Percentiles rank a stretch among this genome's conserved stretches.
These are phyloP conservation scores for Sylvilagus bachmani DNA, from an alignment of 2,113 vertebrate genomes.

Conservation along the genomic window DNA sequence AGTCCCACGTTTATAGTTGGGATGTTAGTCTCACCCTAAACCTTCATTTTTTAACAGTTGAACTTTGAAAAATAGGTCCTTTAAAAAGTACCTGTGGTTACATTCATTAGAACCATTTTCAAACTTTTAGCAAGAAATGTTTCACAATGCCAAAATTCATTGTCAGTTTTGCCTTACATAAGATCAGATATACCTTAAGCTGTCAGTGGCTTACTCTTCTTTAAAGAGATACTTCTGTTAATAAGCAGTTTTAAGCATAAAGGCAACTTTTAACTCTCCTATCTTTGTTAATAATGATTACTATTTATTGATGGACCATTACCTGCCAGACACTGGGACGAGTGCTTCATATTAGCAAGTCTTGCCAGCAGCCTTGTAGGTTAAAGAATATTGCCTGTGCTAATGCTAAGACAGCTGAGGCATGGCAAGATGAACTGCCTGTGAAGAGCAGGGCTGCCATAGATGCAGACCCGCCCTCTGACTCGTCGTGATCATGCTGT, in stretches of 20 bases:
- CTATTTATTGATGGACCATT: neutral
- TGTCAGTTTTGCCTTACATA: slow-evolving; percentile 1
- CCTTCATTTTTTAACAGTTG: neutral
- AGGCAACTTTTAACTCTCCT: neutral
- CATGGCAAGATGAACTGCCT: neutral
- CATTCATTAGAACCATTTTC: slow-evolving; percentile 8
- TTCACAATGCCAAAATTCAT: neutral
- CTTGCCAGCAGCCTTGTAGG: neutral
- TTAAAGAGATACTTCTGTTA: neutral
- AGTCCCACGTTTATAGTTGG: neutral
- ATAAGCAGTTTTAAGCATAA: neutral
- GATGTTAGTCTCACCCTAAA: neutral
- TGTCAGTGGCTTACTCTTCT: neutral
- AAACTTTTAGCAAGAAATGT: slow-evolving; percentile 30
- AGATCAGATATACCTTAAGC: neutral
- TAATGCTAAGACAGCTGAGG: slow-evolving; percentile 14
- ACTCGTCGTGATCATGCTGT: neutral
- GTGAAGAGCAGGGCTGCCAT: neutral
- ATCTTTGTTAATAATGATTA: neutral
- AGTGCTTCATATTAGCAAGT: neutral
- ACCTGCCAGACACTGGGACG: neutral
- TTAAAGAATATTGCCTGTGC: neutral
- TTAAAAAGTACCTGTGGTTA: neutral
- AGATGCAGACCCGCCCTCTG: neutral
- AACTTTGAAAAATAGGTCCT: slow-evolving; percentile 35